A percentile compares a stretch with the other conserved stretches of the same genome.
Conservation (phyloP, 2,888 invertebrate species). For the Pemphredon lugubris region DNA sequence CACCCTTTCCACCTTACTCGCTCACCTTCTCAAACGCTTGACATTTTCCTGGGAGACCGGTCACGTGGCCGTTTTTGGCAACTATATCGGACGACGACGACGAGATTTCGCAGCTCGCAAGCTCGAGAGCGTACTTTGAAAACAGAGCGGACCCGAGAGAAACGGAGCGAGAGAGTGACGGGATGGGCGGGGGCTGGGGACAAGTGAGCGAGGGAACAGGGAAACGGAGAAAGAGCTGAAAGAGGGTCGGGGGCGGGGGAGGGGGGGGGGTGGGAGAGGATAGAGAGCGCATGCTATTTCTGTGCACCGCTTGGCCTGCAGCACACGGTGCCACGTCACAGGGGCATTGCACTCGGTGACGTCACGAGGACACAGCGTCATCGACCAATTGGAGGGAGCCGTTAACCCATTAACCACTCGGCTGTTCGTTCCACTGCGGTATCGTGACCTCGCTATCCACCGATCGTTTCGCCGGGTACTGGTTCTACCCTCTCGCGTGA, state of each 20-base stretch:
- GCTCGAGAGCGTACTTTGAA: slow-evolving; percentile 49
- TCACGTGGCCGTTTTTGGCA: slow-evolving; percentile 62
- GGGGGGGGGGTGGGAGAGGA: slow-evolving; percentile 23
- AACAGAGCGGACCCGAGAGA: slow-evolving; percentile 1
- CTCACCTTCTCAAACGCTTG: slow-evolving; percentile 43
- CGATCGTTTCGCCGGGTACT: slow-evolving; percentile 49
- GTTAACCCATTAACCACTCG: slow-evolving; percentile 76
- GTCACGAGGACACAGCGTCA: slow-evolving; percentile 77
- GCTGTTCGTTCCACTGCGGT: slow-evolving; percentile 60
- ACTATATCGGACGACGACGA: slow-evolving; percentile 31
- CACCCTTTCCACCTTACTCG: too few species aligned
- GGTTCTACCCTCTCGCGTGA: slow-evolving; percentile 32
- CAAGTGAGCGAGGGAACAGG: background rate
- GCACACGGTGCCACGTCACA: slow-evolving; percentile 74
- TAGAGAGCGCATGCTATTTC: slow-evolving; percentile 67
- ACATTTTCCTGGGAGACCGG: slow-evolving; percentile 53
- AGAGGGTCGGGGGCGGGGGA: background rate
- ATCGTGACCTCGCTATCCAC: slow-evolving; percentile 67
- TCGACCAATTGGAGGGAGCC: slow-evolving; percentile 78
- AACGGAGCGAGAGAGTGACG: background rate
- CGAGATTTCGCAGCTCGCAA: slow-evolving; percentile 39
- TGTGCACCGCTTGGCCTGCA: slow-evolving; percentile 67
- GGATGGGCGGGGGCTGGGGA: too few species aligned
- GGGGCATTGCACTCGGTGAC: slow-evolving; percentile 78
- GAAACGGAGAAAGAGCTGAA: background rate